phyloP scores from a whole-genome alignment of 2,797 vertebrate genomes.

The Uromys caudimaculatus region DNA sequence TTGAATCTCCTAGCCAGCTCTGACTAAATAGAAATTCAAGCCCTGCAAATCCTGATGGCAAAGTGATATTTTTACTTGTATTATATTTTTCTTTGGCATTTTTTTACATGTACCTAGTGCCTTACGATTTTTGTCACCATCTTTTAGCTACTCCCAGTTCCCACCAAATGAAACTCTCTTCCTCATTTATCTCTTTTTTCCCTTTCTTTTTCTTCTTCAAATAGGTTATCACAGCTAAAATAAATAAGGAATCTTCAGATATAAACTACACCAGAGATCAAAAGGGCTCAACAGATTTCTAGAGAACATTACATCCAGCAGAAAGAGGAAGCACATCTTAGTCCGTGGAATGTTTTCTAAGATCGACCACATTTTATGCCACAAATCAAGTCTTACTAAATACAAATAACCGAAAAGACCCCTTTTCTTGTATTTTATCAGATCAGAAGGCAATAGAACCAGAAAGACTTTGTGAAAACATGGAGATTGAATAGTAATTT shows the following conservation, averaged over 20 bases:
- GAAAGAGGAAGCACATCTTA: neutral
- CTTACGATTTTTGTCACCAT: neutral
- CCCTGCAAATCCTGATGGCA: slow-evolving; percentile 62
- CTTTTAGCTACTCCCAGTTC: neutral
- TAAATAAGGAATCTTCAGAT: neutral
- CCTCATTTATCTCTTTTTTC: neutral
- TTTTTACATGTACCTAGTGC: neutral
- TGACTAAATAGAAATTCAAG: slow-evolving; percentile 82
- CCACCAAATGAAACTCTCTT: too few relatives aligned
- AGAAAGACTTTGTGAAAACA: neutral
- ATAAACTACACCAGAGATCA: neutral
- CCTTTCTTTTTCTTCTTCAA: neutral
- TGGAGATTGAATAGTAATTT: neutral
- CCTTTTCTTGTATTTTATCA: neutral
- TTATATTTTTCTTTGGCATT: slow-evolving; percentile 1
- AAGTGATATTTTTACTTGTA: slow-evolving; percentile 60
- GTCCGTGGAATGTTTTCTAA: neutral
- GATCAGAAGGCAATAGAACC: neutral
- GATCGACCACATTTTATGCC: neutral
- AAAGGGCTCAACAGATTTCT: neutral
- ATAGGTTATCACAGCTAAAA: neutral
- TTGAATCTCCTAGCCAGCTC: slow-evolving; percentile 72
- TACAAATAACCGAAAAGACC: neutral
- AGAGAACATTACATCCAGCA: neutral
- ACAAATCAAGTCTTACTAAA: neutral